These are phyloP conservation scores for Anas bahamensis DNA, from an alignment of 2,797 vertebrate genomes.

Conservation along the genomic window DNA sequence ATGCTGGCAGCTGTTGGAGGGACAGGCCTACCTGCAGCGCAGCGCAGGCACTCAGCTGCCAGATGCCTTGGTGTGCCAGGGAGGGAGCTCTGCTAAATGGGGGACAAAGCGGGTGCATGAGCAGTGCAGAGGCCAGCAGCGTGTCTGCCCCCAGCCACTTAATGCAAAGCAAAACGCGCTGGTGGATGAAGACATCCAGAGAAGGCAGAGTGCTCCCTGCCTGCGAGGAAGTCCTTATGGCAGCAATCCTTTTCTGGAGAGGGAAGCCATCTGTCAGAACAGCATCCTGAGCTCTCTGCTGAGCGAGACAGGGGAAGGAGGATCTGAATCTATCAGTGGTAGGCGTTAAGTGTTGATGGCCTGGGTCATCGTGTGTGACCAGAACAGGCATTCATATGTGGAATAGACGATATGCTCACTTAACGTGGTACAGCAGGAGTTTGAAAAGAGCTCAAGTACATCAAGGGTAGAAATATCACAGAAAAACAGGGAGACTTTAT, in stretches of 20 bases:
- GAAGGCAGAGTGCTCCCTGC: background rate
- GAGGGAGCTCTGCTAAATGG: background rate
- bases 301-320: background rate
- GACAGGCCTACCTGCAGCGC: background rate
- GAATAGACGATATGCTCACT: background rate
- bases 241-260: background rate
- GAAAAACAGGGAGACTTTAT: background rate
- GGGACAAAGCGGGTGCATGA: background rate
- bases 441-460: background rate
- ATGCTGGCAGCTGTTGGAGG: background rate
- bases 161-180: background rate
- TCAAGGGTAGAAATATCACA: background rate
- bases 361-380: background rate
- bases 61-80: background rate
- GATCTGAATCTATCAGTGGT: rapidly evolving
- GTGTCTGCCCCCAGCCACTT: background rate
- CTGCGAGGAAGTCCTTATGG: background rate
- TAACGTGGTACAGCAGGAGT: background rate
- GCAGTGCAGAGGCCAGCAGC: background rate
- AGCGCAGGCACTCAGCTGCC: rapidly evolving
- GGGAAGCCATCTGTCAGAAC: background rate
- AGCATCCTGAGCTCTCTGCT: background rate
- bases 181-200: background rate
- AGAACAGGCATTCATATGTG: background rate
- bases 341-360: background rate